Base-by-base conservation (phyloP, 1,140 invertebrate species). In the Camponotus floridanus region DNA sequence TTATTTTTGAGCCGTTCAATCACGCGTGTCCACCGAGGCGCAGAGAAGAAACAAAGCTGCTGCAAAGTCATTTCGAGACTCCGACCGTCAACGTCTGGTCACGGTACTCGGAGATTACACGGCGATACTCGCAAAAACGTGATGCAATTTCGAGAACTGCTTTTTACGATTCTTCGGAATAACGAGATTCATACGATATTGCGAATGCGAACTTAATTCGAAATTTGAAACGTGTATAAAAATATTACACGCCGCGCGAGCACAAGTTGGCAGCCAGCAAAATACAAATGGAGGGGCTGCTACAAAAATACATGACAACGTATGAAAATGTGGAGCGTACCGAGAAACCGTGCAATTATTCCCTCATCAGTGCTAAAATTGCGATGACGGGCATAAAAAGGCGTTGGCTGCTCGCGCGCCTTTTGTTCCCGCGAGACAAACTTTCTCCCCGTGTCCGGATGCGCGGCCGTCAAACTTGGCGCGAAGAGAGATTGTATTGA, bases 1-100 rank as follows among this genome's bases (percentile, higher is more conserved):
- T 68, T 88, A 86, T 89, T 89, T 76, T 76, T 85, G 39, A 21
- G 3, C 87, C 64, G 86, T 86, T 88, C 87, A 81, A 85, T 89
- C 76, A 83, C 48, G 15, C 6, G 48, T 68, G 84, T 57, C 21
- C 61, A 51, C 57, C 74, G 62, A 36, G 64, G 36, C 73, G 57
- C 57, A 39, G 8, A 36, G 18, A 33, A 45, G 67, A n/a, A 71
- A 80, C 36, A 80, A 80, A 80, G 64, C 31, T 42, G n/a, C 55
- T 3, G 57, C 15, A 33, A 26, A 26, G 18, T 48, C 31, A 31
- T 31, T 36, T 67, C 42, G 15, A 45, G 33, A 80, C 45, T 48
- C 48, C 15, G 18, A 51, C 15, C 48, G 48, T 51, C 48, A 51
- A 51, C 48, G 57, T 8, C 26, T 31, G 39, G 6, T 9, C n/a